Conservation (phyloP, 1,140 invertebrate genomes). For the Marisa cornuarietis region DNA sequence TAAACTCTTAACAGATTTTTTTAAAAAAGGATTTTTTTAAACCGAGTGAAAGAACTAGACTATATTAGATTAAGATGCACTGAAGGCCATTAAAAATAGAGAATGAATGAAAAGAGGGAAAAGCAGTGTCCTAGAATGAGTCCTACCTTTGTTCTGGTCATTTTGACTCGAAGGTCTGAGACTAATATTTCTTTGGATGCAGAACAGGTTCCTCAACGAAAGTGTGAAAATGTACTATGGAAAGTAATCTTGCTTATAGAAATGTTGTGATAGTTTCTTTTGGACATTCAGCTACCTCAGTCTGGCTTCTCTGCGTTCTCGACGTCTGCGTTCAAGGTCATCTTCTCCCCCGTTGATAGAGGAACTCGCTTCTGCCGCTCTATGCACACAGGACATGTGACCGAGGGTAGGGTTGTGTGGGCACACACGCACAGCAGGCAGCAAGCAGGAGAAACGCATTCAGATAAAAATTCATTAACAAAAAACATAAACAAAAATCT, state of each 20-base stretch:
- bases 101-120: no score
- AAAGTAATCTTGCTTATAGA: background rate
- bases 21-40: no score
- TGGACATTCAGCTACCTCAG: conserved; percentile 28
- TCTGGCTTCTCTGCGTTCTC: conserved; percentile 39
- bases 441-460: conserved; percentile 13
- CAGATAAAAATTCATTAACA: background rate
- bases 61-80: no score
- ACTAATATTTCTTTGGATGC: background rate
- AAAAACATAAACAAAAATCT: background rate
- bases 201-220: background rate
- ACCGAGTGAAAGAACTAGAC: no score
- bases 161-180: background rate
- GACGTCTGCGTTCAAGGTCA: conserved; percentile 36
- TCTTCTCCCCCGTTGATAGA: conserved; percentile 33
- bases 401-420: conserved; percentile 13
- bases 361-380: conserved; percentile 22
- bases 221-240: background rate
- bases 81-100: no score
- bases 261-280: background rate
- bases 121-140: no score
- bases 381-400: conserved; percentile 15
- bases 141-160: background rate
- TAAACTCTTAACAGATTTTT: no score
- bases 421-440: conserved; percentile 5